Conservation (phyloP, 2,113 vertebrate genomes). For the Tupaia chinensis region DNA sequence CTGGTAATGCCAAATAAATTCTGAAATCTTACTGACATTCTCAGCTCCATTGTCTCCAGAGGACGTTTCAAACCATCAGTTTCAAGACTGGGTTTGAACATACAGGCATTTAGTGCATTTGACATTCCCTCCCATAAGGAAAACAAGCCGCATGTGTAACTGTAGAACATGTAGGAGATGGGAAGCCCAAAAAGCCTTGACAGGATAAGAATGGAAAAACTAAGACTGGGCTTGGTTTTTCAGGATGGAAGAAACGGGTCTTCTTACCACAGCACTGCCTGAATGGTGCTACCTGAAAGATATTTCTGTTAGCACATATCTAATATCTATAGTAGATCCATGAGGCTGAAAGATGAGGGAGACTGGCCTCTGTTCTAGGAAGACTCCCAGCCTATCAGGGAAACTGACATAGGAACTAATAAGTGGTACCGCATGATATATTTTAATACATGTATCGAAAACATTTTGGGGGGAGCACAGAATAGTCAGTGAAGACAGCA, state of each 20-base stretch:
- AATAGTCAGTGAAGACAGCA: neutral
- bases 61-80: conserved; percentile 2
- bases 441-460: neutral
- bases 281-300: neutral
- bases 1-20: conserved; percentile 17
- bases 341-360: neutral
- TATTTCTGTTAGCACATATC: conserved; percentile 7
- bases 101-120: neutral
- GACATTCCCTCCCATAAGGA: neutral
- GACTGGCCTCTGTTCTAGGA: neutral
- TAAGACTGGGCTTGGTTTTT: neutral
- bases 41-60: neutral
- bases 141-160: neutral
- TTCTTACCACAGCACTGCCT: neutral
- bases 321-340: neutral
- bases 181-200: neutral
- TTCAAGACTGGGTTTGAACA: neutral
- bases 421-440: neutral
- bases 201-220: neutral
- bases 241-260: neutral
- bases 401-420: neutral
- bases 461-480: neutral
- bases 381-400: neutral
- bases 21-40: conserved; percentile 25
- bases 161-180: no score